A percentile compares a stretch with the other conserved stretches of the same genome.
These are phyloP conservation scores for Adrianichthys oophorus DNA, from an alignment of 2,797 vertebrate species.

Conservation along the genomic window DNA sequence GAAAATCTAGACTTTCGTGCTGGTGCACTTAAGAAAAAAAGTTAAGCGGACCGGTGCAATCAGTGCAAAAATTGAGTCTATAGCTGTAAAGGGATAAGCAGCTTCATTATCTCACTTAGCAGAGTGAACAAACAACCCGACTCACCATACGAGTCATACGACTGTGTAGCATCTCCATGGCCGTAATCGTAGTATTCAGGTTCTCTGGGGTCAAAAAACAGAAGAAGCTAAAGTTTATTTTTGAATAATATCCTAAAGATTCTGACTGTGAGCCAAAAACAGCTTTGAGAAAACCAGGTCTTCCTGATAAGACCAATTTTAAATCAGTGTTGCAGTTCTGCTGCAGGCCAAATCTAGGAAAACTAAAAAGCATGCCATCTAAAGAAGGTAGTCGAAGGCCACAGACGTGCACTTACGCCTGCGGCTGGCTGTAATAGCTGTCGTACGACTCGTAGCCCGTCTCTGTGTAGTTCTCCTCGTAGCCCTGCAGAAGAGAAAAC, in stretches of 20 bases:
- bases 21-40: too few relatives aligned
- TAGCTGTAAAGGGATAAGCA: too few relatives aligned
- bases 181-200: conserved; percentile 98
- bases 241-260: too few relatives aligned
- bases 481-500: conserved; percentile 78
- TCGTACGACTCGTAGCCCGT: conserved; percentile 94
- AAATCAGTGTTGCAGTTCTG: conserved; percentile 4
- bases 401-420: conserved; percentile 85
- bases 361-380: conserved; percentile 7
- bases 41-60: too few relatives aligned
- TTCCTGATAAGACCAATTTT: too few relatives aligned
- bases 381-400: conserved; percentile 41
- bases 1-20: too few relatives aligned
- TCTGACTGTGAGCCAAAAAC: conserved; percentile 1
- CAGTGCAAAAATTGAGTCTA: too few relatives aligned
- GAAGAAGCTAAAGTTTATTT: conserved; percentile 3
- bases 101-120: not conserved
- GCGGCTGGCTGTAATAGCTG: conserved; percentile 95
- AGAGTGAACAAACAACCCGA: not conserved
- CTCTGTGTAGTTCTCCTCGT: conserved; percentile 92
- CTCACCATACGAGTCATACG: conserved; percentile 94
- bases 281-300: not conserved
- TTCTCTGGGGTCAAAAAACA: conserved; percentile 79
- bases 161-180: conserved; percentile 92
- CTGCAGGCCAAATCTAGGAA: not conserved